phyloP scores from a whole-genome alignment of 2,888 invertebrate genomes.

The Agrotis segetum region DNA sequence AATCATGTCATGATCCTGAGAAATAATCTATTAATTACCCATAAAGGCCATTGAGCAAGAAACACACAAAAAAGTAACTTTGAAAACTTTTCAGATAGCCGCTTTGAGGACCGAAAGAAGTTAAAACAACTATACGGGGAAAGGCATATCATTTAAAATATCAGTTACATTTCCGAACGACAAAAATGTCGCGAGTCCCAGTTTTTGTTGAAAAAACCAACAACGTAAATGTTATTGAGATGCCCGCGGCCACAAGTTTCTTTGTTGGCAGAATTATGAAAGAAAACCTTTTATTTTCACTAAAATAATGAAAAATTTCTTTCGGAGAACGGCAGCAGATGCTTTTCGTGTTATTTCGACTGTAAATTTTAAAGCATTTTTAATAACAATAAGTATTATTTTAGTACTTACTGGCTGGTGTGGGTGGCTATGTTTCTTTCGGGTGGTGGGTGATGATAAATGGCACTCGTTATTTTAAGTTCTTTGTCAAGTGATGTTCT shows the following conservation, averaged over 20 bases:
- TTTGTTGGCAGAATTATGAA: constrained; percentile 62
- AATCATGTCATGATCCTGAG: not conserved
- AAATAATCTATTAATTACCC: not conserved
- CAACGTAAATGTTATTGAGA: constrained; percentile 63
- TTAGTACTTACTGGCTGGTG: constrained; percentile 31
- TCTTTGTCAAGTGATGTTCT: constrained; percentile 1
- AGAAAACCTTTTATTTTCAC: constrained; percentile 62
- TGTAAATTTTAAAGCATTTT: constrained; percentile 57
- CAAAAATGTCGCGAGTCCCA: constrained; percentile 40
- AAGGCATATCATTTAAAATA: constrained; percentile 45
- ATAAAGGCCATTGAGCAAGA: not conserved
- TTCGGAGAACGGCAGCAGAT: constrained; percentile 32
- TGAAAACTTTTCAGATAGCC: constrained; percentile 21
- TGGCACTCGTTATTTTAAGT: constrained; percentile 13
- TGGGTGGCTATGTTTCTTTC: not conserved
- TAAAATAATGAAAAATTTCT: constrained; percentile 65
- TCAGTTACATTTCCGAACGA: constrained; percentile 50
- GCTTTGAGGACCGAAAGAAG: constrained; percentile 13
- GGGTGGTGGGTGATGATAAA: constrained; percentile 18
- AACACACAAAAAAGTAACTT: not conserved
- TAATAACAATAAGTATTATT: constrained; percentile 59
- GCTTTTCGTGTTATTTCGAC: constrained; percentile 52
- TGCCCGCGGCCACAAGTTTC: constrained; percentile 48
- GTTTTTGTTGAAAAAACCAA: constrained; percentile 50
- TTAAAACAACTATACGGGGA: constrained; percentile 14